These are phyloP conservation scores for Anoura caudifer DNA, from an alignment of 2,113 vertebrate species.

Conservation along the genomic window DNA sequence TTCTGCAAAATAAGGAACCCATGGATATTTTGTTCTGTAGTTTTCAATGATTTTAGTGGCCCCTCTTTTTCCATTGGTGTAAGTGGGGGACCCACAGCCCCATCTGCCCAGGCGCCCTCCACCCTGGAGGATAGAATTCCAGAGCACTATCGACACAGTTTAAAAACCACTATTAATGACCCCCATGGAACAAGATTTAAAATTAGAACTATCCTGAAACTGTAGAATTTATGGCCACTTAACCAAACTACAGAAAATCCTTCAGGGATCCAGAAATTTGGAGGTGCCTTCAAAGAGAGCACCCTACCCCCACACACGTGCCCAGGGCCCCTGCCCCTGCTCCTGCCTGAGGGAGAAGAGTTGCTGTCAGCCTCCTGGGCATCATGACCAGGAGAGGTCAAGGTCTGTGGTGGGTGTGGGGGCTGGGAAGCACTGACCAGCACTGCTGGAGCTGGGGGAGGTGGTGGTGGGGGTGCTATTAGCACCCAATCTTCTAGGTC, in stretches of 20 bases:
- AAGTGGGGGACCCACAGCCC: no score
- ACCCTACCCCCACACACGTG: neutral
- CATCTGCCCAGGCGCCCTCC: neutral
- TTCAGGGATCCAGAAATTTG: neutral
- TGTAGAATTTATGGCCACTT: neutral
- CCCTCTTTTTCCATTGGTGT: neutral
- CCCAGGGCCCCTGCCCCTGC: rapidly evolving
- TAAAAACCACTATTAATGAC: neutral
- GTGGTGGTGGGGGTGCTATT: conserved; percentile 35
- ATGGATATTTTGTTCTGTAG: neutral
- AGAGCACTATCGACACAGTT: neutral
- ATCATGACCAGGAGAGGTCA: neutral
- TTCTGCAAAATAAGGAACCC: no score
- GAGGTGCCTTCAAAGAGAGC: neutral
- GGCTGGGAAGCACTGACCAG: conserved; percentile 81
- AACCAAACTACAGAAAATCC: neutral
- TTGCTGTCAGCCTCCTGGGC: neutral
- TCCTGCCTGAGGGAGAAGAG: conserved; percentile 73
- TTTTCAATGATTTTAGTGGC: neutral
- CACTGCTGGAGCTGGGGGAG: conserved; percentile 75
- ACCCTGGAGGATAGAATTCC: no score
- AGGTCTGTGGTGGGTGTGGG: conserved; percentile 79
- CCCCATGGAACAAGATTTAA: neutral
- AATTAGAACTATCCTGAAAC: neutral
- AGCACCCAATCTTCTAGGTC: conserved; percentile 77